These are phyloP conservation scores for Watsonalla binaria DNA, from an alignment of 2,888 invertebrate species.

Conservation along the genomic window DNA sequence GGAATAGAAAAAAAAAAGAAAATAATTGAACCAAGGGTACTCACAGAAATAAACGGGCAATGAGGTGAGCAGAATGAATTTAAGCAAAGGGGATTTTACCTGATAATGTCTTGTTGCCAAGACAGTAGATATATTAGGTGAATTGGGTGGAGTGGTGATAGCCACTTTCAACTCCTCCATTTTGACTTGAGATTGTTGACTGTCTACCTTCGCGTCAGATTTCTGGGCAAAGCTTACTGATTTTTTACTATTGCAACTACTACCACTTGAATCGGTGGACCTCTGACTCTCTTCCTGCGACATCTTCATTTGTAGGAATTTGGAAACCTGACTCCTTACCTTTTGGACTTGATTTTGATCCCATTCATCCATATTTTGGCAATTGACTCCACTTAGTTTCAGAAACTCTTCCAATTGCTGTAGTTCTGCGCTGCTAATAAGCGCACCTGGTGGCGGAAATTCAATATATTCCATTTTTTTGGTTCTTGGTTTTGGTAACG, in stretches of 20 bases:
- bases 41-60: constrained; percentile 69
- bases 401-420: constrained; percentile 84
- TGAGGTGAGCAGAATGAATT: constrained; percentile 45
- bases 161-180: constrained; percentile 71
- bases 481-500: constrained; percentile 69
- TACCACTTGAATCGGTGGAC: constrained; percentile 78
- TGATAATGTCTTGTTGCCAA: constrained; percentile 80
- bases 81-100: constrained; percentile 57
- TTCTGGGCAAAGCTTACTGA: constrained; percentile 88
- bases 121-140: constrained; percentile 83
- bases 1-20: constrained; percentile 29
- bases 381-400: constrained; percentile 84
- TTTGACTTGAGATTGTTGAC: constrained; percentile 64
- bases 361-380: constrained; percentile 82
- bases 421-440: constrained; percentile 81
- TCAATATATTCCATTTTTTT: constrained; percentile 72
- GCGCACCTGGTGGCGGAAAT: constrained; percentile 70
- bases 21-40: constrained; percentile 62
- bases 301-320: constrained; percentile 83
- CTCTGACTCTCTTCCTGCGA: constrained; percentile 82
- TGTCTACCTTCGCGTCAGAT: constrained; percentile 55
- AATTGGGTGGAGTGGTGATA: constrained; percentile 84
- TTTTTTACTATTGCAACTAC: constrained; percentile 82
- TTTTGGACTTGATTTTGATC: constrained; percentile 84
- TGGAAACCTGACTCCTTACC: constrained; percentile 84